Evolutionary conservation across 2,113 vertebrate genomes (phyloP).

Genomic region (Echinops telfairi): DNA sequence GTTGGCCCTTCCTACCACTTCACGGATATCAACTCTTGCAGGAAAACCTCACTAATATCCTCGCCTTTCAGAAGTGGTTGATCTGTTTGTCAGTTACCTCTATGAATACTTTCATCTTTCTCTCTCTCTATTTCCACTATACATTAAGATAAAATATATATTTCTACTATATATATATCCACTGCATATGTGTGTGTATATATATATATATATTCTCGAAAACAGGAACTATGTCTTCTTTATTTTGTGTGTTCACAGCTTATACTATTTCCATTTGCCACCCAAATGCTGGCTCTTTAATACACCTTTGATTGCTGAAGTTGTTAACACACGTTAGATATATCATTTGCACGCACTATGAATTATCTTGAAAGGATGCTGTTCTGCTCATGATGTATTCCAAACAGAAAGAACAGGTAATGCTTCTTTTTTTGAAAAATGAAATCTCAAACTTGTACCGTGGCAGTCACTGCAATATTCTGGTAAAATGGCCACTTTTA

Average conservation of each 20-base stretch:
- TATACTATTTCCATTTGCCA: not conserved
- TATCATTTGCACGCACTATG: not conserved
- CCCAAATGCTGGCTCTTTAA: not conserved
- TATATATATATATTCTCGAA: not conserved
- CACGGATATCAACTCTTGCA: not conserved
- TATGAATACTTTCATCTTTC: not conserved
- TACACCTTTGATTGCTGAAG: not conserved
- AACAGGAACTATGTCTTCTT: not conserved
- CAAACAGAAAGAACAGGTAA: not conserved
- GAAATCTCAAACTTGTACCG: not conserved
- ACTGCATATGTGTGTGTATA: too few relatives aligned
- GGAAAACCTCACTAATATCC: not conserved
- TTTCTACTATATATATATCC: too few relatives aligned
- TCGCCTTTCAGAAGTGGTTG: not conserved
- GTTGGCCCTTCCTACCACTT: not conserved
- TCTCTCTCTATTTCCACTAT: not conserved
- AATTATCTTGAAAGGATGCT: conserved; percentile 43
- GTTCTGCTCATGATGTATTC: not conserved
- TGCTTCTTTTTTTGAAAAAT: conserved; percentile 7
- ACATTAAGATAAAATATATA: too few relatives aligned
- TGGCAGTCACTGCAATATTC: not conserved
- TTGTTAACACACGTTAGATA: not conserved
- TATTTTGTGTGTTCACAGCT: not conserved
- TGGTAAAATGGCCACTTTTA: not conserved
- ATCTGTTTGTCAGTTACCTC: not conserved